Conservation (phyloP, 2,888 invertebrate species). For the Augiades crinisus region DNA sequence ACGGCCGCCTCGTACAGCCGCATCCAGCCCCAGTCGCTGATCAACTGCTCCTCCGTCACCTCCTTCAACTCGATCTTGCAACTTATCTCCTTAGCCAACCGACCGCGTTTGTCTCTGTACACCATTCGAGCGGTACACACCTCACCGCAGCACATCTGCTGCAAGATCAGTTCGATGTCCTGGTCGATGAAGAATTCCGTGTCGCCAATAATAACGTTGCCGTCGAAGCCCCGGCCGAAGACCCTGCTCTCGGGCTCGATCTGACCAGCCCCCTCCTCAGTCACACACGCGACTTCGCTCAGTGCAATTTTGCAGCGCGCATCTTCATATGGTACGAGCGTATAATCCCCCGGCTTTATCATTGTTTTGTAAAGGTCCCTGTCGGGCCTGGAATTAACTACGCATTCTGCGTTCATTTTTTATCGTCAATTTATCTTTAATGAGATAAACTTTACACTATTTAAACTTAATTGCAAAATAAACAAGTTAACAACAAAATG, state of each 20-base stretch:
- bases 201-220: slow-evolving; percentile 74
- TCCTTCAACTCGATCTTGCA: slow-evolving; percentile 66
- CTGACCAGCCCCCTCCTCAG: slow-evolving; percentile 46
- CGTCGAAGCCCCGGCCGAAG: slow-evolving; percentile 60
- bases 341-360: slow-evolving; percentile 60
- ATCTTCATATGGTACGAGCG: slow-evolving; percentile 67
- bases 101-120: slow-evolving; percentile 52
- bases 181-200: slow-evolving; percentile 70
- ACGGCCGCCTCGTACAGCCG: slow-evolving; percentile 73
- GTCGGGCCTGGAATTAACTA: slow-evolving; percentile 55
- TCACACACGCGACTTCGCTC: slow-evolving; percentile 51
- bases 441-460: too few relatives aligned
- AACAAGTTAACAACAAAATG: too few relatives aligned
- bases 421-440: too few relatives aligned
- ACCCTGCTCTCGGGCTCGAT: slow-evolving; percentile 58
- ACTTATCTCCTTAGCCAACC: slow-evolving; percentile 52
- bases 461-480: too few relatives aligned
- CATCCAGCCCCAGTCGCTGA: slow-evolving; percentile 81
- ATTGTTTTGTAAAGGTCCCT: slow-evolving; percentile 63
- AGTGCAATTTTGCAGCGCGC: slow-evolving; percentile 62
- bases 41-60: slow-evolving; percentile 67
- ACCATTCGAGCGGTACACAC: slow-evolving; percentile 58
- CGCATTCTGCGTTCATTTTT: slow-evolving; percentile 49
- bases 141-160: slow-evolving; percentile 78
- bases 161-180: slow-evolving; percentile 76